Evolutionary conservation across 2,888 invertebrate species (phyloP), one percentile per base, ranked within the genome.

Genomic region (Taphrorychus bicolor): DNA sequence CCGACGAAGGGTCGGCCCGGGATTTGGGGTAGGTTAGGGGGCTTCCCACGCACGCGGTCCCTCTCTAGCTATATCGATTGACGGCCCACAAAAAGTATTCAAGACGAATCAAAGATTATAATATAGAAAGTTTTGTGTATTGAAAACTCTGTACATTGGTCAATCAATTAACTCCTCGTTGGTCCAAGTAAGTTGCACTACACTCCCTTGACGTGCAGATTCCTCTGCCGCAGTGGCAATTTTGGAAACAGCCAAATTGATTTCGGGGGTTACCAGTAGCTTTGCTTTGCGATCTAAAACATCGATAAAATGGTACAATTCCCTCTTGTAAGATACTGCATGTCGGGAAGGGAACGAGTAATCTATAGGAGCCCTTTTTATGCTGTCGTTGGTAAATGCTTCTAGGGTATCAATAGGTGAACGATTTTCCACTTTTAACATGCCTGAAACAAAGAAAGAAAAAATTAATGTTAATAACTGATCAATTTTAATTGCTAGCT

Each of bases 271-370:
- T 0, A 89, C 84, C 0, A 78, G 76, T 1, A 79, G 64, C n/a
- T 80, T 71, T 0, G 72, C 75, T 68, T 81, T 82, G 3, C 87
- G 84, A 71, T 85, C 83, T 1, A 86, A 80, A 11, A 87, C 82
- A 70, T 87, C 85, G 54, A 89, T 74, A 76, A 89, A 89, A 75
- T 88, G 87, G n/a, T 88, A 11, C 73, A 88, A 78, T 75, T 88
- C 88, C 0, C 74, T 71, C 48, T 78, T 75, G 76, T 89, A 89
- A 0, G 84, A 86, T 40, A 82, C 79, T 70, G 76, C 80, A 76
- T 83, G 88, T 21, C 89, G 84, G 0, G 87, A 88, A 0, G 88
- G 82, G 76, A 89, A 89, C 0, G 88, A 88, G 77, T 85, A 87
- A 81, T 80, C 86, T 71, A 88, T 88, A 0, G 88, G 88, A 0